Conservation (phyloP, 2,888 invertebrate genomes). For the Heterodera filipjevi region DNA sequence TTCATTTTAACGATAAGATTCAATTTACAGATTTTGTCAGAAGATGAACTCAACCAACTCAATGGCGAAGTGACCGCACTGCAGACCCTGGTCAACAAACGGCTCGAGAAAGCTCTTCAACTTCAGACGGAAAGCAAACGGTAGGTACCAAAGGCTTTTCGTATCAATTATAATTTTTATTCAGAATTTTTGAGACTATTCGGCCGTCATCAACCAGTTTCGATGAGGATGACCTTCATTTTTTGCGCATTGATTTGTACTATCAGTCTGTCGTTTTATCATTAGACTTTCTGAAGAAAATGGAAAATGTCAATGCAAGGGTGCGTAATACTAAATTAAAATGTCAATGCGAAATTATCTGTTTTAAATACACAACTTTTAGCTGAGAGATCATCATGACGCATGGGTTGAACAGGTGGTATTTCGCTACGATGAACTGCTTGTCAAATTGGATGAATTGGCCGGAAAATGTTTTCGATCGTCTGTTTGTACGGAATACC, state of each 20-base stretch:
- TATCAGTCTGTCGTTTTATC: background rate
- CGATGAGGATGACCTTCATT: constrained; percentile 20
- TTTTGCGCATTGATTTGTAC: constrained; percentile 16
- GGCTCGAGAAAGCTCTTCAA: constrained; percentile 27
- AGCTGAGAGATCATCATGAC: constrained; percentile 33
- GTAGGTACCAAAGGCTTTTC: background rate
- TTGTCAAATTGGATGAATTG: constrained; percentile 28
- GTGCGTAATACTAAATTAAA: constrained; percentile 10
- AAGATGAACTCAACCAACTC: constrained; percentile 21
- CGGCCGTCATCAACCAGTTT: constrained; percentile 12
- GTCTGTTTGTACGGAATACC: background rate
- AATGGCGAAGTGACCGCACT: background rate
- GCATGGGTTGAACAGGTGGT: constrained; percentile 33
- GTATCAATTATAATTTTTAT: background rate
- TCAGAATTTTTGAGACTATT: constrained; percentile 31
- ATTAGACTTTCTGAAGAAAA: constrained; percentile 16
- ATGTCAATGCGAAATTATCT: background rate
- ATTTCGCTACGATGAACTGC: constrained; percentile 32
- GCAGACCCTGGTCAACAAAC: constrained; percentile 5
- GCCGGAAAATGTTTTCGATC: constrained; percentile 29
- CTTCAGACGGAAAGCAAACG: constrained; percentile 26
- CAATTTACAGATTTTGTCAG: constrained; percentile 8
- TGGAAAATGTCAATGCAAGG: constrained; percentile 18
- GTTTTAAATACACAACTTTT: no score
- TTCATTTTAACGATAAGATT: background rate